Percentiles rank a stretch among this genome's conserved stretches.
Evolutionary conservation across 2,797 vertebrate species (phyloP).

Genomic region (Strix occidentalis): DNA sequence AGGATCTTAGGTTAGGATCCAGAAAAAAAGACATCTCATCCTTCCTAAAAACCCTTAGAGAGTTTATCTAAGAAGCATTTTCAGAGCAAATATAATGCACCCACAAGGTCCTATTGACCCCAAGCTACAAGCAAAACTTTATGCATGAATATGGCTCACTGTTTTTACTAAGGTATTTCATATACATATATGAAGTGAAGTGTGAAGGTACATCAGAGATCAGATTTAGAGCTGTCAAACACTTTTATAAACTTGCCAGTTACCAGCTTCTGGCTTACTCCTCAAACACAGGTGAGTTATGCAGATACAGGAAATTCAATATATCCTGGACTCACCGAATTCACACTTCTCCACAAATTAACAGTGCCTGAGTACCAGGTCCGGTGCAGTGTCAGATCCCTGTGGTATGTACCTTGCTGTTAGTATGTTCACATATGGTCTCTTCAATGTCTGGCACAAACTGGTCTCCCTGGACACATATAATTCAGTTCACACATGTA

Average conservation of each 20-base stretch:
- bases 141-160: neutral
- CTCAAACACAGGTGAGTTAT: neutral
- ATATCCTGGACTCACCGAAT: neutral
- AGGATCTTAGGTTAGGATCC: neutral
- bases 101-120: neutral
- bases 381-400: neutral
- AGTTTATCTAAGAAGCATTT: neutral
- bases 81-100: neutral
- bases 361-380: neutral
- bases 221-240: constrained; percentile 32
- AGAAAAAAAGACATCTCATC: neutral
- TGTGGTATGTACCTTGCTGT: neutral
- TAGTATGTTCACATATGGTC: neutral
- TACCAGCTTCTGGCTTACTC: neutral
- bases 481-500: neutral
- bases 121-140: neutral
- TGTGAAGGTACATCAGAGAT: constrained; percentile 29
- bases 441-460: neutral
- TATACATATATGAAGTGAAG: constrained; percentile 35
- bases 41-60: neutral
- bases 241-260: neutral
- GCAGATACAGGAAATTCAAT: neutral
- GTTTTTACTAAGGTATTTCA: constrained; percentile 55
- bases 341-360: neutral
- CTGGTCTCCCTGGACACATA: accelerated